Evolutionary conservation across 2,797 vertebrate species (phyloP).

Genomic region (Miichthys miiuy): DNA sequence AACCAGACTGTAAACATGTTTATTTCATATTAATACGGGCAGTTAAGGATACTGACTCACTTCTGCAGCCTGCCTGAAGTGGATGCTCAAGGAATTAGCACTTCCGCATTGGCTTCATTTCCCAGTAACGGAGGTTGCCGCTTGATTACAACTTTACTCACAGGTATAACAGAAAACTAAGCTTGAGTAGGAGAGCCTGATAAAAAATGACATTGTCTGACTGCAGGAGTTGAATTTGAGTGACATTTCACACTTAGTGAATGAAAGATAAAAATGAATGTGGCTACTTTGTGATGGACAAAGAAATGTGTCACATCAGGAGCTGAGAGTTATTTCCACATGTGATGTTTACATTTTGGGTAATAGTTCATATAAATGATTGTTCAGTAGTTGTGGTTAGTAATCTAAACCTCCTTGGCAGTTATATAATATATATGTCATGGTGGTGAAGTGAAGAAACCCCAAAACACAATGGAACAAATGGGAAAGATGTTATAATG

Average conservation of each 20-base stretch:
- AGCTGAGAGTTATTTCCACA: not conserved
- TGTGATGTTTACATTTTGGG: not conserved
- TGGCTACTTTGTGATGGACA: not conserved
- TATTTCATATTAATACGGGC: too few species aligned
- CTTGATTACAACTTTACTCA: too few species aligned
- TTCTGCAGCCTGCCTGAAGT: too few species aligned
- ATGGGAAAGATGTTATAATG: slow-evolving; percentile 13
- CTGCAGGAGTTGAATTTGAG: not conserved
- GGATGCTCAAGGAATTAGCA: too few species aligned
- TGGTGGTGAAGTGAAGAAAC: not conserved
- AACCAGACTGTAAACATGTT: too few species aligned
- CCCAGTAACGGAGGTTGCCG: too few species aligned
- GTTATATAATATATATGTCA: not conserved
- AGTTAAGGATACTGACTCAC: too few species aligned
- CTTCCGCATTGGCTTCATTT: too few species aligned
- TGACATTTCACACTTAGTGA: not conserved
- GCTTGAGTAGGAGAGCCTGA: not conserved
- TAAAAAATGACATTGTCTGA: not conserved
- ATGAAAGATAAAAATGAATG: not conserved
- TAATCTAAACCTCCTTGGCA: slow-evolving; percentile 4
- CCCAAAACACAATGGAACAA: not conserved
- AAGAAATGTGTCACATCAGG: too few species aligned
- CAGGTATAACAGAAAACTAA: not conserved
- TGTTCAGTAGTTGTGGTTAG: not conserved
- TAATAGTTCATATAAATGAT: not conserved